Evolutionary conservation across 2,888 invertebrate species (phyloP).

Genomic region (Oscheius sp.): DNA sequence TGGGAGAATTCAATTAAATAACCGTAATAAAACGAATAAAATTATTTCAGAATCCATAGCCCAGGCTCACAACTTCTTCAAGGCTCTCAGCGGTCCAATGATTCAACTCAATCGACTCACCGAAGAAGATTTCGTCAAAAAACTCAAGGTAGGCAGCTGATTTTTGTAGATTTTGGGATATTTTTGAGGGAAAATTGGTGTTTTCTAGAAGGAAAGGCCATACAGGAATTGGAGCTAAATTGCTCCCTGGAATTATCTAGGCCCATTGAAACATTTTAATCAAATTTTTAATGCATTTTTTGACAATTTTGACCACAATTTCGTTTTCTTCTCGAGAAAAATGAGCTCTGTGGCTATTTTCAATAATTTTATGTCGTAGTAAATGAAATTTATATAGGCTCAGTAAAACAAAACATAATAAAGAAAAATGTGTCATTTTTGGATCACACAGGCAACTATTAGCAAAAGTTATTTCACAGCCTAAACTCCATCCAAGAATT

Average conservation of each 20-base stretch:
- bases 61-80: conserved; percentile 92
- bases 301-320: no score
- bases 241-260: neutral
- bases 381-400: no score
- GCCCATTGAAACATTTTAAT: no score
- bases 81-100: conserved; percentile 72
- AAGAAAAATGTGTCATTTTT: no score
- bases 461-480: no score
- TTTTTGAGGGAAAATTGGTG: neutral
- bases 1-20: neutral
- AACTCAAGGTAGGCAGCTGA: conserved; percentile 47
- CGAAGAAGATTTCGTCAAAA: conserved; percentile 62
- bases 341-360: no score
- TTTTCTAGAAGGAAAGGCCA: neutral
- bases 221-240: neutral
- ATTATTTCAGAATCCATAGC: conserved; percentile 87
- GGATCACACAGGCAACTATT: no score
- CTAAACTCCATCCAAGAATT: no score
- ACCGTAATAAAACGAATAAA: neutral
- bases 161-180: neutral
- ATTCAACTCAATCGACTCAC: conserved; percentile 63
- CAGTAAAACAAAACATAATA: no score
- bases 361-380: no score
- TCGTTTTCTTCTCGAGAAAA: no score
- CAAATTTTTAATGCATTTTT: no score